Evolutionary conservation across 2,797 vertebrate species (phyloP), one percentile per base, ranked within the genome.

Genomic region (Malurus splendens): DNA sequence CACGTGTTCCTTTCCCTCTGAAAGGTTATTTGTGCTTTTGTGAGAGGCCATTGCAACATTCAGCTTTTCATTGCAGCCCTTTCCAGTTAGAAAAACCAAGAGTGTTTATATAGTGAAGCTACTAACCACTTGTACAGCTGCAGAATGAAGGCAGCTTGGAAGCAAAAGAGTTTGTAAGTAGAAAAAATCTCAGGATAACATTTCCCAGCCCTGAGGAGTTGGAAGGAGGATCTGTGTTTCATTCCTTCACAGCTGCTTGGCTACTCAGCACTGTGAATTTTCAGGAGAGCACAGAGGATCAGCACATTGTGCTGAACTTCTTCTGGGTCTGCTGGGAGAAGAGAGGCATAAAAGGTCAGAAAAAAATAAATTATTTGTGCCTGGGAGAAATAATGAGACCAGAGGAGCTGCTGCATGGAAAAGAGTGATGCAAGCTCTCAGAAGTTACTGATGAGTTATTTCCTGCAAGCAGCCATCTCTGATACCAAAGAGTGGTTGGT

Each of bases 1-100:
- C 18, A 10, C 0, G 0, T 1, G 2, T 20, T 45, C 28, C 11
- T 78, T 39, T 64, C 44, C 24, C 25, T 68, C 30, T 4, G 28
- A 56, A 56, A 61, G 6, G 14, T 50, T 79, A 45, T 54, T 85
- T 57, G 52, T 42, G 5, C 24, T 78, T 75, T 61, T 80, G 50
- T 67, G 32, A 51, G 41, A 67, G 39, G 23, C 23, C 28, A 45
- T 56, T 56, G 76, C 39, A 77, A 50, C 56, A 70, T 7, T 56
- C 50, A 76, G 33, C 7, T 81, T 78, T 72, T 81, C 59, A 57
- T 23, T 0, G 0, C 41, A 65, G 24, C 14, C 7, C 7, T 73
- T 71, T 64, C 28, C 45, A 33, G 32, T 19, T 42, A 4, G 55
- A 51, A 79, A 84, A 59, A 18, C 4, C 18, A 5, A 12, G 23